phyloP scores from a whole-genome alignment of 2,888 invertebrate species.

The Perdita meconis region DNA sequence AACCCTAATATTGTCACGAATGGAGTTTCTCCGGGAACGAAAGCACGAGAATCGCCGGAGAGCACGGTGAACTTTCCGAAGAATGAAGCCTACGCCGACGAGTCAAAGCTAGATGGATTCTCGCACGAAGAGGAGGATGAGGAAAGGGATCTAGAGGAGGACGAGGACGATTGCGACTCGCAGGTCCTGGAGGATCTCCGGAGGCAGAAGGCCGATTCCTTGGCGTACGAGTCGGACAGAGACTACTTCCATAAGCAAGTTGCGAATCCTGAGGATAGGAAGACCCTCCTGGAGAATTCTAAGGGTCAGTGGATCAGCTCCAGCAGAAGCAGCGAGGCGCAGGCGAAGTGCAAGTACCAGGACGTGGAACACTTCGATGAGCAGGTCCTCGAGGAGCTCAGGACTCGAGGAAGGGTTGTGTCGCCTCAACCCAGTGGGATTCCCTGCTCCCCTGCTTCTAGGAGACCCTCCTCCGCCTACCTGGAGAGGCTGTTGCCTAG shows the following conservation, averaged over 20 bases:
- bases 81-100: slow-evolving; percentile 45
- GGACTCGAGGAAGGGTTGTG: slow-evolving; percentile 85
- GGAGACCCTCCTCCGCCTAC: slow-evolving; percentile 79
- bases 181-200: slow-evolving; percentile 74
- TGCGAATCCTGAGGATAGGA: slow-evolving; percentile 45
- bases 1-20: slow-evolving; percentile 32
- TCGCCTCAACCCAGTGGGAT: slow-evolving; percentile 91
- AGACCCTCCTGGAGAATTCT: slow-evolving; percentile 43
- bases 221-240: slow-evolving; percentile 54
- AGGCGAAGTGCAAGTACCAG: slow-evolving; percentile 73
- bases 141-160: slow-evolving; percentile 62
- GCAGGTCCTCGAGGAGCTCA: slow-evolving; percentile 87
- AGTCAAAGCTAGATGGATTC: slow-evolving; percentile 53
- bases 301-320: slow-evolving; percentile 59
- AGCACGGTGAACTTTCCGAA: slow-evolving; percentile 74
- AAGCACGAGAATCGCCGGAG: slow-evolving; percentile 76
- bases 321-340: slow-evolving; percentile 74
- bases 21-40: slow-evolving; percentile 53
- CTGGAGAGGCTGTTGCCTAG: slow-evolving; percentile 89
- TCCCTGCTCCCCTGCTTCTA: slow-evolving; percentile 82
- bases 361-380: slow-evolving; percentile 84
- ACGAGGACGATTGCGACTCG: slow-evolving; percentile 74
- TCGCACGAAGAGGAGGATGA: slow-evolving; percentile 63
- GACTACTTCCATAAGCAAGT: slow-evolving; percentile 37
- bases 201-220: slow-evolving; percentile 62